Conservation (phyloP, 2,888 invertebrate species). For the Polydesmus complanatus region DNA sequence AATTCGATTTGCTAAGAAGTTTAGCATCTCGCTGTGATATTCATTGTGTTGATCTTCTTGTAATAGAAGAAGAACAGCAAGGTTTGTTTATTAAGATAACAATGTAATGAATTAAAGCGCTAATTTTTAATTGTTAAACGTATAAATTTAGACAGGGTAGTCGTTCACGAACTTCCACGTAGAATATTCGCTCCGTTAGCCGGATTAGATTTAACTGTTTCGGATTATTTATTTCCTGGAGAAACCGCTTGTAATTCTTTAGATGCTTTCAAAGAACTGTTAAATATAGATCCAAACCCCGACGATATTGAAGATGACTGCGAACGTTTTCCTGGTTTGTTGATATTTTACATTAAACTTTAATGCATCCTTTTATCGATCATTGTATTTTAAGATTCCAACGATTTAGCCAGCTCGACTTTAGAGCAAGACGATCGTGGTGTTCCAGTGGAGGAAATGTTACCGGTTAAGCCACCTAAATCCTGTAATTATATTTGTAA, state of each 20-base stretch:
- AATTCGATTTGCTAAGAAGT: conserved; percentile 71
- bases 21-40: conserved; percentile 72
- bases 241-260: conserved; percentile 71
- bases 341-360: not conserved
- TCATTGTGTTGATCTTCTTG: conserved; percentile 70
- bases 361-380: not conserved
- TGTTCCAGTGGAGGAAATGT: not conserved
- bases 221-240: conserved; percentile 83
- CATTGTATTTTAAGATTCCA: conserved; percentile 1
- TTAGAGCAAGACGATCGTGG: not conserved
- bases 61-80: conserved; percentile 56
- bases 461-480: conserved; percentile 1
- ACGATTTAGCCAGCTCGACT: not conserved
- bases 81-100: too few relatives aligned
- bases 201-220: conserved; percentile 50
- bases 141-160: conserved; percentile 48
- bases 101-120: not conserved
- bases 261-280: conserved; percentile 62
- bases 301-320: conserved; percentile 54
- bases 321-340: conserved; percentile 59
- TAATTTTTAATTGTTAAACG: conserved; percentile 8
- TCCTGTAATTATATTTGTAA: conserved; percentile 9
- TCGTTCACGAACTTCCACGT: conserved; percentile 77
- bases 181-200: conserved; percentile 64
- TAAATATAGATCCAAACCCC: conserved; percentile 59